phyloP scores from a whole-genome alignment of 2,113 vertebrate genomes.

The Balaeniceps rex region DNA sequence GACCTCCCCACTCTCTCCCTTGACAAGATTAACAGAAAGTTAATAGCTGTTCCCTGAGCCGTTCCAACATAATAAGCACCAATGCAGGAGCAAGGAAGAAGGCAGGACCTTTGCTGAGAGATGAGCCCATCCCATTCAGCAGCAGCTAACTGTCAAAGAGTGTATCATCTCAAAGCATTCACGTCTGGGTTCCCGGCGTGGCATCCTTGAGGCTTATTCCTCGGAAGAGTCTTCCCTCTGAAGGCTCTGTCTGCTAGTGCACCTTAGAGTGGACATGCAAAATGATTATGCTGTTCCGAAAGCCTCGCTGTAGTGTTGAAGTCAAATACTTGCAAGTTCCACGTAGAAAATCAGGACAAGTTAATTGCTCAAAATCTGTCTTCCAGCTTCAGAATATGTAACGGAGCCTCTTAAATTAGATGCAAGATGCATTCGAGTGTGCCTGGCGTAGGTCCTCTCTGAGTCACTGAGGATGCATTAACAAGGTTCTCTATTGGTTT shows the following conservation, averaged over 20 bases:
- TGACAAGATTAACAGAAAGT: not conserved
- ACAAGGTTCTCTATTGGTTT: not conserved
- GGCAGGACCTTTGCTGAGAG: not conserved
- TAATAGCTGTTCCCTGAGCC: not conserved
- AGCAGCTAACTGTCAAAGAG: not conserved
- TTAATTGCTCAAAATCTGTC: not conserved
- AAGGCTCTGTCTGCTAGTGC: not conserved
- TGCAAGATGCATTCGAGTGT: not conserved
- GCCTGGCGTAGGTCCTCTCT: not conserved
- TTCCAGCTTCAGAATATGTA: not conserved
- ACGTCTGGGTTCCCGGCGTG: rapidly evolving
- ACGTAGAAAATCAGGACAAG: not conserved
- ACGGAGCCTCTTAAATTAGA: not conserved
- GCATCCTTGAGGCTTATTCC: not conserved
- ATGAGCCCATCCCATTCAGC: not conserved
- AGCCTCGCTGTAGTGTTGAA: not conserved
- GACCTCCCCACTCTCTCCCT: not conserved
- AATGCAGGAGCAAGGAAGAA: not conserved
- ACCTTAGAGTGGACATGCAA: not conserved
- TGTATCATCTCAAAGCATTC: not conserved
- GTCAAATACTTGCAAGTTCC: not conserved
- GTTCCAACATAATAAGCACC: not conserved
- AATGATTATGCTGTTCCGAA: not conserved
- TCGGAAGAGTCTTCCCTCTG: not conserved
- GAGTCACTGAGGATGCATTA: not conserved